Evolutionary conservation across 2,888 invertebrate species (phyloP), one percentile per base, ranked within the genome.

Genomic region (Oscheius myriophilus): DNA sequence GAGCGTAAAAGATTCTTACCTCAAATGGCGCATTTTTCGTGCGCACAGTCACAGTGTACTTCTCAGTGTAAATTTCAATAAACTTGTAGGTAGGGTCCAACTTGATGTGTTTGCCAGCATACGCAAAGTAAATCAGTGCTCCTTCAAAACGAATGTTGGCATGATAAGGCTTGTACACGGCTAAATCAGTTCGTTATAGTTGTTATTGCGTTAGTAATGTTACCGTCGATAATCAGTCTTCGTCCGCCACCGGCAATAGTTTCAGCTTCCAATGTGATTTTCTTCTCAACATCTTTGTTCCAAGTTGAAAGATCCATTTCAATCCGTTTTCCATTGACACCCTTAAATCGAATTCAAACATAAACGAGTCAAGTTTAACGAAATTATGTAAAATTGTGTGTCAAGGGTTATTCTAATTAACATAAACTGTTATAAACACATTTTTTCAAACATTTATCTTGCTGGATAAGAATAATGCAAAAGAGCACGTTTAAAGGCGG

Each of bases 271-370:
- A 72, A 39, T 0, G 64, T 57, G 26, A 72, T 70, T 6, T 62
- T 67, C 52, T 70, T 69, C 26, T 72, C 72, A 1, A 72, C 41
- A 41, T 67, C 61, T 9, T 42, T 39, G 6, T 64, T 33, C 70
- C 70, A 72, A 14, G 72, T 67, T 52, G 63, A 62, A 57, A 63
- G 67, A 63, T 70, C 64, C 18, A 69, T 21, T 14, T 42, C 58
- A 7, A 69, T 39, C 39, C 69, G 18, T 25, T 51, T 42, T 7
- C 46, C 69, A 23, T 52, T 52, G 16, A 69, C 62, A 26, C 54
- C 69, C 55, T 69, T 9, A 33, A 33, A 33, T 33, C 4, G 3
- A 9, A 33, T n/a, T n/a, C n/a, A n/a, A n/a, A n/a, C n/a, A n/a
- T n/a, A n/a, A n/a, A n/a, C n/a, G n/a, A n/a, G n/a, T n/a, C n/a